Percentiles rank a stretch among this genome's conserved stretches.
These are phyloP conservation scores for Frankliniella intonsa DNA, from an alignment of 2,888 invertebrate genomes.

Conservation along the genomic window DNA sequence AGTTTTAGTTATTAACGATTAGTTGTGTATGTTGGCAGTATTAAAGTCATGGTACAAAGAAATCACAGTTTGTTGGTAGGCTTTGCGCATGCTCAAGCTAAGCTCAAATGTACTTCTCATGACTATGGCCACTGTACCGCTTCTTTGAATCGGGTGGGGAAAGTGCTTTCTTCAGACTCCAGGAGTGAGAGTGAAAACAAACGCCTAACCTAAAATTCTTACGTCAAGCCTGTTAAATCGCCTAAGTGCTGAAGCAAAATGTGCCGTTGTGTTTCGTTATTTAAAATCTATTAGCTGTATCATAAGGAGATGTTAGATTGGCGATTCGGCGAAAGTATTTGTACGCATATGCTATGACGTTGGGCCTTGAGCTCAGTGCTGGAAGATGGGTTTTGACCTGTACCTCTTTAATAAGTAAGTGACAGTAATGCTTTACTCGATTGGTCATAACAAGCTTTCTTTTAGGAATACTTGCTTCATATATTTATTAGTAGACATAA, in stretches of 20 bases:
- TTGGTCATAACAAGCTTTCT: not conserved
- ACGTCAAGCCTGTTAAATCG: too few relatives aligned
- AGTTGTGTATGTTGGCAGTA: not conserved
- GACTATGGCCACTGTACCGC: not conserved
- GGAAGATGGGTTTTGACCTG: not conserved
- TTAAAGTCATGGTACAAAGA: not conserved
- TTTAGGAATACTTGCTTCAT: not conserved
- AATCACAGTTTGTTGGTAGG: not conserved
- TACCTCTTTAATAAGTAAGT: not conserved
- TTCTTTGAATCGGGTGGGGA: constrained; percentile 10
- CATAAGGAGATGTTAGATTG: not conserved
- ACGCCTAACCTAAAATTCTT: not conserved
- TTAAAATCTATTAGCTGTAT: too few relatives aligned
- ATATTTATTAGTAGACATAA: not conserved
- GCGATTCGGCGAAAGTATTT: not conserved
- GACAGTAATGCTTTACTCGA: not conserved
- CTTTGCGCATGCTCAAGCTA: not conserved
- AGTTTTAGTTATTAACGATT: too few relatives aligned
- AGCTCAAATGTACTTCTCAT: not conserved
- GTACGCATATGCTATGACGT: not conserved
- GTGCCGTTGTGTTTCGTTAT: too few relatives aligned
- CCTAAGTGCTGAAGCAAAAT: too few relatives aligned
- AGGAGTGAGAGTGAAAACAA: constrained; percentile 11
- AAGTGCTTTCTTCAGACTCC: not conserved
- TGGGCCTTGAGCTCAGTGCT: constrained; percentile 4